Evolutionary conservation across 1,140 invertebrate species (phyloP).

Genomic region (Trachelipus rathkii): DNA sequence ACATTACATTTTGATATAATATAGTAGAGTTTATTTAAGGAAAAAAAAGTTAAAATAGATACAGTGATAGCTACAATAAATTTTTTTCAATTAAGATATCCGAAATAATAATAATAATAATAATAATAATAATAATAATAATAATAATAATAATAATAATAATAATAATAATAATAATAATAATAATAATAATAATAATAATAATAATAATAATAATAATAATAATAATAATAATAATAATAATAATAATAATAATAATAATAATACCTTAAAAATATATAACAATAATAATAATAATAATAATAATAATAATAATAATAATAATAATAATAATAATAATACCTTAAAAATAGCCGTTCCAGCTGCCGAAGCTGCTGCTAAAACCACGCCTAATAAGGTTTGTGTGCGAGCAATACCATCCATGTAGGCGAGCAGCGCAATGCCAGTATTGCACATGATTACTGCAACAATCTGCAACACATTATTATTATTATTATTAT

Average conservation of each 20-base stretch:
- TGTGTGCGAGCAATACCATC: slow-evolving; percentile 85
- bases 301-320: not conserved
- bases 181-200: not conserved
- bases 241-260: no score
- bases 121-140: not conserved
- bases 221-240: not conserved
- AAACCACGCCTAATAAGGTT: slow-evolving; percentile 83
- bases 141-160: not conserved
- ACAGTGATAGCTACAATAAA: no score
- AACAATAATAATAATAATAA: not conserved
- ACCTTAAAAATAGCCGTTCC: slow-evolving; percentile 90
- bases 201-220: not conserved
- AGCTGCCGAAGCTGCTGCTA: slow-evolving; percentile 80
- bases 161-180: not conserved
- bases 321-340: slow-evolving; percentile 28
- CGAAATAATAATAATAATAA: no score
- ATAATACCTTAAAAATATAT: no score
- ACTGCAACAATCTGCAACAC: slow-evolving; percentile 81
- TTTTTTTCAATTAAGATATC: no score
- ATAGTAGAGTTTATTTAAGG: no score
- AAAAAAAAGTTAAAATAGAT: no score
- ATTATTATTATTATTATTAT: slow-evolving; percentile 10
- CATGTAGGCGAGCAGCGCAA: slow-evolving; percentile 90
- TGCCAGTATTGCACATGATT: slow-evolving; percentile 88
- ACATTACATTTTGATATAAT: no score